These are phyloP conservation scores for Drosophila stalkeri DNA, from an alignment of 2,888 invertebrate genomes.

Conservation along the genomic window DNA sequence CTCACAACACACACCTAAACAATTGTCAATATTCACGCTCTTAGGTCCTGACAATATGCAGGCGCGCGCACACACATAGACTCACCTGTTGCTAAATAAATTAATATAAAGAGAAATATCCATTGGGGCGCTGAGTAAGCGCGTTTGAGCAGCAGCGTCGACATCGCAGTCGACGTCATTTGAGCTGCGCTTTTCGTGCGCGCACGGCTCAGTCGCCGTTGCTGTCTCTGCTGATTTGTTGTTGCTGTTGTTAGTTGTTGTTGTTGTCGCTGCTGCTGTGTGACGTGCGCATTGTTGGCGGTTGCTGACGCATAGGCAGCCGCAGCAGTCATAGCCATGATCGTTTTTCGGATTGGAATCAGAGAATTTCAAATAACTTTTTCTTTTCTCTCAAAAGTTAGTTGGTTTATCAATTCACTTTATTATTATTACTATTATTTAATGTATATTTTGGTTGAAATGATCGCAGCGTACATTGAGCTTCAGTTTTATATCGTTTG, in stretches of 20 bases:
- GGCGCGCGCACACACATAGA: conserved; percentile 19
- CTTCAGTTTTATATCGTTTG: conserved; percentile 46
- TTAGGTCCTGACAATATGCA: conserved; percentile 33
- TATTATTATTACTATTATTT: conserved; percentile 1
- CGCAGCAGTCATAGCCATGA: conserved; percentile 66
- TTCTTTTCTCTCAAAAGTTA: conserved; percentile 3
- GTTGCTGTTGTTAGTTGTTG: conserved; percentile 46
- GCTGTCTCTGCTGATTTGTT: conserved; percentile 54
- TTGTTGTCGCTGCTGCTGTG: conserved; percentile 49
- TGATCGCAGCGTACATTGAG: conserved; percentile 58
- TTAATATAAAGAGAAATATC: conserved; percentile 79
- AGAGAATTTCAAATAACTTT: conserved; percentile 13
- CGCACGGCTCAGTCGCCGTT: conserved; percentile 66
- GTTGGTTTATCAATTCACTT: conserved; percentile 32
- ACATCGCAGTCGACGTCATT: conserved; percentile 48
- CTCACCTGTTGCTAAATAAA: conserved; percentile 83
- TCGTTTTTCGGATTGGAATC: conserved; percentile 52
- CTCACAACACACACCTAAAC: conserved; percentile 8
- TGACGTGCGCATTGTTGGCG: conserved; percentile 56
- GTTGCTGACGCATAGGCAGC: conserved; percentile 70
- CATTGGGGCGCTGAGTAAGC: conserved; percentile 71
- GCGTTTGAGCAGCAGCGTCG: conserved; percentile 67
- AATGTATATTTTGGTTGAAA: conserved; percentile 16
- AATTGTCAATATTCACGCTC: conserved; percentile 40
- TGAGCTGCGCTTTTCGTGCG: conserved; percentile 78